Conservation (phyloP, 1,140 invertebrate species). For the Eulimnadia texana region DNA sequence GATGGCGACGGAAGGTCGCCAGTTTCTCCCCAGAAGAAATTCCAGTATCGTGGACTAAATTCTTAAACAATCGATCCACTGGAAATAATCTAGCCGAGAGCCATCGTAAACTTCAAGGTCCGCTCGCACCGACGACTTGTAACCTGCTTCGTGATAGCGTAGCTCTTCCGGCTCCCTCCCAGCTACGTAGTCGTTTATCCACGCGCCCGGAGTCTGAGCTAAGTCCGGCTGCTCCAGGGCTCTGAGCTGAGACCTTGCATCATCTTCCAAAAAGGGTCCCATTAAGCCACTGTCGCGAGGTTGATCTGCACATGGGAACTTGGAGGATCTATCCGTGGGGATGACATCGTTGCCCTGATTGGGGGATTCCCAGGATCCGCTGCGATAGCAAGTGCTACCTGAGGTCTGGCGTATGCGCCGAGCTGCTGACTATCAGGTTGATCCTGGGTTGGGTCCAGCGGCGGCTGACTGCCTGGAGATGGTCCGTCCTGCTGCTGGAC, state of each 20-base stretch:
- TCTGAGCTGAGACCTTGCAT: not conserved
- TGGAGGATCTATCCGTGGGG: not conserved
- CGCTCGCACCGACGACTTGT: not conserved
- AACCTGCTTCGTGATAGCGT: not conserved
- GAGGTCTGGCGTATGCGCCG: not conserved
- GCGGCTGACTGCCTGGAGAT: not conserved
- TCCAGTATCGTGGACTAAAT: not conserved
- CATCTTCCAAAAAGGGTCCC: not conserved
- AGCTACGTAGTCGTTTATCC: conserved; percentile 1
- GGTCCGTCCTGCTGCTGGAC: not conserved
- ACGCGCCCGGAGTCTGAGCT: not conserved
- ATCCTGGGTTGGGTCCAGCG: not conserved
- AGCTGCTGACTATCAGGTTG: not conserved
- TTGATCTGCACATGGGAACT: not conserved
- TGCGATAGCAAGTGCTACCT: not conserved
- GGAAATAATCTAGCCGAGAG: not conserved
- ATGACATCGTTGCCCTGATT: not conserved
- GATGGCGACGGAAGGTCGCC: not conserved
- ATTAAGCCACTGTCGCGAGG: not conserved
- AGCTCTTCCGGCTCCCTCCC: not conserved
- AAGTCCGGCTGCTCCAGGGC: not conserved
- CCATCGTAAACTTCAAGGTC: not conserved
- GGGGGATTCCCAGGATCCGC: not conserved
- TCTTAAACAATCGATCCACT: not conserved
- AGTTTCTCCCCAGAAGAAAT: not conserved